Percentiles rank a stretch among this genome's conserved stretches.
Conservation (phyloP, 2,888 invertebrate genomes). For the Dryococelus australis region DNA sequence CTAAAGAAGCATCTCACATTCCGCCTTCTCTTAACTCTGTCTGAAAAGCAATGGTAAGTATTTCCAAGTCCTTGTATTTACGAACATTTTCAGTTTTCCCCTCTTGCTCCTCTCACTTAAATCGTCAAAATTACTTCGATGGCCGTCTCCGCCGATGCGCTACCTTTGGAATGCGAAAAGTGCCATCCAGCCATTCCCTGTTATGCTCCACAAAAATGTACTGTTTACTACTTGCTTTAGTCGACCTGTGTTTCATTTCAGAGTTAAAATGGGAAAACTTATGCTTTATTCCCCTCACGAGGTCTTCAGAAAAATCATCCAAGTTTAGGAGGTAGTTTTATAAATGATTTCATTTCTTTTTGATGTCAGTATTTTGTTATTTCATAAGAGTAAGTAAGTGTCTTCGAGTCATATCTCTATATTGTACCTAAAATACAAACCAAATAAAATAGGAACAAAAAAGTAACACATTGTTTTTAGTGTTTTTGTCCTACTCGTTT, state of each 20-base stretch:
- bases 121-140: neutral
- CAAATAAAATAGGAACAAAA: too few species aligned
- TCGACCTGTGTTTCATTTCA: neutral
- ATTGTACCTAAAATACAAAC: too few species aligned
- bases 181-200: neutral
- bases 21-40: constrained; percentile 38
- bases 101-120: neutral
- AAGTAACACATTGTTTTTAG: too few species aligned
- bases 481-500: too few species aligned
- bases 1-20: constrained; percentile 43
- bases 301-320: too few species aligned
- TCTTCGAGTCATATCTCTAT: too few species aligned
- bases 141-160: neutral
- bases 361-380: too few species aligned
- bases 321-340: too few species aligned
- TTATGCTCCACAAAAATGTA: neutral
- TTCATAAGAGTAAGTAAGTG: too few species aligned
- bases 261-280: too few species aligned
- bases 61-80: neutral
- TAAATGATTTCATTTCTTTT: too few species aligned
- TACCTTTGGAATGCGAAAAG: neutral
- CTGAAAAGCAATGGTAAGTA: constrained; percentile 40
- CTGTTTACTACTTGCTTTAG: neutral
- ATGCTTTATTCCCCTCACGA: too few species aligned
- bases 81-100: neutral